These are phyloP conservation scores for Eulacestoma nigropectus DNA, from an alignment of 2,113 vertebrate genomes.

Conservation along the genomic window DNA sequence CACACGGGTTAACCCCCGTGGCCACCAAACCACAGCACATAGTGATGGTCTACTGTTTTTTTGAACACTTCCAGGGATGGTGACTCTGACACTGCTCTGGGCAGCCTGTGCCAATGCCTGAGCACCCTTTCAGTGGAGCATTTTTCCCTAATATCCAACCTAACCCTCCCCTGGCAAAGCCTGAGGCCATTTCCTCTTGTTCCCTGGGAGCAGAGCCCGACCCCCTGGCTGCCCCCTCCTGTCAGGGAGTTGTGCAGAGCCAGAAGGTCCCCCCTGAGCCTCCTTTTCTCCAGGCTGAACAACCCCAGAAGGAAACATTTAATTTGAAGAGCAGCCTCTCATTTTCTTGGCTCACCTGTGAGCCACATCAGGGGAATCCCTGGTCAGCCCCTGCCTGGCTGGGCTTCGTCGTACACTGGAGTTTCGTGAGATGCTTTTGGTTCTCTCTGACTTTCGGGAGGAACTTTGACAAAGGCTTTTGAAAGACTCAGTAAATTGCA, in stretches of 20 bases:
- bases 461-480: slow-evolving; percentile 21
- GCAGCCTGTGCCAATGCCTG: not conserved
- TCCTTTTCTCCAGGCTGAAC: not conserved
- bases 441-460: not conserved
- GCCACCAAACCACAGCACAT: not conserved
- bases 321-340: not conserved
- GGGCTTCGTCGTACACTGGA: accelerated
- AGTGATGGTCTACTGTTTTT: accelerated
- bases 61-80: not conserved
- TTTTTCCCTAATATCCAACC: not conserved
- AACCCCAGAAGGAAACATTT: not conserved
- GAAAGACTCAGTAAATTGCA: slow-evolving; percentile 31
- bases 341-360: not conserved
- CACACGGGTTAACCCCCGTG: accelerated
- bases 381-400: not conserved
- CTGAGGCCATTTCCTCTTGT: not conserved
- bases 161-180: not conserved
- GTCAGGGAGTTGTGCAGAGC: not conserved
- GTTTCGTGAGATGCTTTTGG: not conserved
- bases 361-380: not conserved
- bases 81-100: not conserved
- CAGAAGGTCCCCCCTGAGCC: not conserved
- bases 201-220: not conserved
- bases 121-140: not conserved
- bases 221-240: not conserved